phyloP scores from a whole-genome alignment of 1,140 invertebrate genomes.

The Glossosoma conforme region DNA sequence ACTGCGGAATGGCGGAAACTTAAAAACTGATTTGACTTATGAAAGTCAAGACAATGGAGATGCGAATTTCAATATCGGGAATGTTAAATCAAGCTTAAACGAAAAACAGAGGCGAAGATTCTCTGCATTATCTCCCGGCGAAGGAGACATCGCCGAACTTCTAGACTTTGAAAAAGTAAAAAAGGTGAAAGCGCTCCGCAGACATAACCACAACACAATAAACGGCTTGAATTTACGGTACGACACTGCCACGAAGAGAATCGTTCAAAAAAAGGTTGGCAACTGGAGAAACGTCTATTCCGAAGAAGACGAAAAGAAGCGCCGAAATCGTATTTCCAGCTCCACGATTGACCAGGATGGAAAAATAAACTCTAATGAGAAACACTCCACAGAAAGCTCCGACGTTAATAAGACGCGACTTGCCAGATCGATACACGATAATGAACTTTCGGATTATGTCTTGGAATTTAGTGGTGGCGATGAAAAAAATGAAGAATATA shows the following conservation, averaged over 20 bases:
- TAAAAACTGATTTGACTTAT: not conserved
- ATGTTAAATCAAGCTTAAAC: constrained; percentile 1
- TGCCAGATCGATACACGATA: constrained; percentile 7
- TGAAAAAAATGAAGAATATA: constrained; percentile 5
- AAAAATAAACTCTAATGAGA: too few species aligned
- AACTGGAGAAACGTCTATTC: constrained; percentile 7
- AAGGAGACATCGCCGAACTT: constrained; percentile 24
- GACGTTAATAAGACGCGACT: not conserved
- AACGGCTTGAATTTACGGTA: constrained; percentile 27
- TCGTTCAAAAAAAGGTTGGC: constrained; percentile 23
- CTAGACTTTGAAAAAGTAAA: constrained; percentile 22
- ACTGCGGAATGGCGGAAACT: not conserved
- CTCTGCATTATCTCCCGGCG: constrained; percentile 4
- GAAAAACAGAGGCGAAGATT: not conserved
- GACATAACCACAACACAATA: constrained; percentile 28
- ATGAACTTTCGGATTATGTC: constrained; percentile 8
- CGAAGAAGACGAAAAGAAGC: constrained; percentile 6
- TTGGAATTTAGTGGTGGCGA: constrained; percentile 11
- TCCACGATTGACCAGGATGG: too few species aligned
- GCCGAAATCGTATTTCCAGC: not conserved
- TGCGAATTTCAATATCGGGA: not conserved
- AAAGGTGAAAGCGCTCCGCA: constrained; percentile 16
- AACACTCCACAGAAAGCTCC: too few species aligned
- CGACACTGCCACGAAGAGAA: constrained; percentile 21
- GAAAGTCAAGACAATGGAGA: too few species aligned